phyloP scores from a whole-genome alignment of 2,113 vertebrate species.

The Cervus canadensis region DNA sequence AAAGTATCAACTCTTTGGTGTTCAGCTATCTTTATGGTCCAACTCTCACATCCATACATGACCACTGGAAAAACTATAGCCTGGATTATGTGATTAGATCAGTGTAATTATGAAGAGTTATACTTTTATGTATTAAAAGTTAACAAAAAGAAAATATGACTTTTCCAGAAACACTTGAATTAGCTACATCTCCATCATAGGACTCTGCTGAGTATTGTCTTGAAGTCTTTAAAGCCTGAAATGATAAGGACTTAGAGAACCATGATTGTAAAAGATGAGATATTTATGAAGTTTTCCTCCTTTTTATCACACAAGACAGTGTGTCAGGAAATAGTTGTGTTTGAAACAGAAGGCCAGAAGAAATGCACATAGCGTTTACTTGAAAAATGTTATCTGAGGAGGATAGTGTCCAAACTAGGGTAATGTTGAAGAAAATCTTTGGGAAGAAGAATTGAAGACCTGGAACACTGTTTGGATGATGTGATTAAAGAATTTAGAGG shows the following conservation, averaged over 20 bases:
- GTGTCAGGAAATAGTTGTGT: background rate
- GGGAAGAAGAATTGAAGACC: background rate
- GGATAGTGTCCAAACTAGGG: background rate
- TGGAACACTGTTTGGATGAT: background rate
- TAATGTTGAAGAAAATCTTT: background rate
- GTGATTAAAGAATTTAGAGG: background rate
- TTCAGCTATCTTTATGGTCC: no score
- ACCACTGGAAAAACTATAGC: no score
- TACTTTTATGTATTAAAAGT: background rate
- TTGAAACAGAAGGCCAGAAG: background rate
- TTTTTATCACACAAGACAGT: background rate
- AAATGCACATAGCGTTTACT: background rate
- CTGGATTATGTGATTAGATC: background rate
- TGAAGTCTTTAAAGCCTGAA: background rate
- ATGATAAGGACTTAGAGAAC: background rate
- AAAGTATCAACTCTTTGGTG: no score
- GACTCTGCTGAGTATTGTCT: background rate
- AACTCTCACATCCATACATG: no score
- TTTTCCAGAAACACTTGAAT: slow-evolving; percentile 18
- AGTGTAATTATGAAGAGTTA: background rate
- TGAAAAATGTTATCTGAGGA: background rate
- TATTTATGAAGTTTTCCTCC: background rate
- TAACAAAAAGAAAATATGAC: background rate
- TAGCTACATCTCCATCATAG: background rate
- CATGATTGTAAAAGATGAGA: background rate